phyloP scores from a whole-genome alignment of 30 jellyfish, hydroid and myxozoan species.

The Hydractinia symbiolongicarpus region DNA sequence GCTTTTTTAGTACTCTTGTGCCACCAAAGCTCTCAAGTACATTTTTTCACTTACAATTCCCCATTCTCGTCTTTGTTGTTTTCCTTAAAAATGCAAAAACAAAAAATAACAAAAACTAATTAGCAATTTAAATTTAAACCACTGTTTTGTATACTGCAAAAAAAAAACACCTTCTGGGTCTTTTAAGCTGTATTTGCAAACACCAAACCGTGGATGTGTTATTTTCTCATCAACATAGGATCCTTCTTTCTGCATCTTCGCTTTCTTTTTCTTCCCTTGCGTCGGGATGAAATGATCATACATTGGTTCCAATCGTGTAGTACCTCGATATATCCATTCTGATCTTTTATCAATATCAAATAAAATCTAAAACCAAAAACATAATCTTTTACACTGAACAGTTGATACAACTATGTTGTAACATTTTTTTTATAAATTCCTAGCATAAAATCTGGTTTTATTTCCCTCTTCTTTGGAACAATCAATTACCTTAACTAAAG shows the following conservation, averaged over 20 bases:
- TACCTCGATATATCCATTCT: constrained; percentile 91
- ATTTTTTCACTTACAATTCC: constrained; percentile 3
- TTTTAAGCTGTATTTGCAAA: constrained; percentile 50
- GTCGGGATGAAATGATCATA: constrained; percentile 40
- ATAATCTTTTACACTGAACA: neutral
- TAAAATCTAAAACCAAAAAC: constrained; percentile 47
- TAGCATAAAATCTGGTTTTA: no score
- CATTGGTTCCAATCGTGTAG: constrained; percentile 81
- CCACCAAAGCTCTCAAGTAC: no score
- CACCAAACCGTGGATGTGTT: constrained; percentile 73
- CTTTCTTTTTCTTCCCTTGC: constrained; percentile 30
- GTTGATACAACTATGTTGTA: neutral
- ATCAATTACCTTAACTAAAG: constrained; percentile 65
- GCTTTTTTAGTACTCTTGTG: no score
- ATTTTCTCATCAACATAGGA: constrained; percentile 58
- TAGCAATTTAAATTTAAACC: neutral
- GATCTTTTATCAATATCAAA: constrained; percentile 78
- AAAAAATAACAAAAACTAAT: neutral
- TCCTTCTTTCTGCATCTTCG: constrained; percentile 10
- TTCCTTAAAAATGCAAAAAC: constrained; percentile 8
- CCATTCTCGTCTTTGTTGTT: constrained; percentile 25
- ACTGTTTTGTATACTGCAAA: neutral
- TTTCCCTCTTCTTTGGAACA: no score
- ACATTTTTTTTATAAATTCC: no score
- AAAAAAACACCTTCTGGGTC: constrained; percentile 66